A percentile compares a stretch with the other conserved stretches of the same genome.
Conservation (phyloP, 2,113 vertebrate species). For the Hystrix cristata region DNA sequence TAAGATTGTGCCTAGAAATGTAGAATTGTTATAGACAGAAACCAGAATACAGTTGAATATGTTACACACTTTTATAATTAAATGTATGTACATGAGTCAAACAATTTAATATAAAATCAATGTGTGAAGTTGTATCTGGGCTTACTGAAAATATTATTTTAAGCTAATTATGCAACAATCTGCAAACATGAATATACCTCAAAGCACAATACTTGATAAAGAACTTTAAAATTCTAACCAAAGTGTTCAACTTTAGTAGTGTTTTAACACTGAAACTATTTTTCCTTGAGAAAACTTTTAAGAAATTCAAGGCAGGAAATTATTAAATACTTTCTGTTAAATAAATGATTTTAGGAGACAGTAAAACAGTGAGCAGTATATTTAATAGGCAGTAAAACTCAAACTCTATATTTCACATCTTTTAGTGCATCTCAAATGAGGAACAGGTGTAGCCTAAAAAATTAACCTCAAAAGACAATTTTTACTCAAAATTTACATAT, state of each 20-base stretch:
- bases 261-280: conserved; percentile 42
- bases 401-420: conserved; percentile 22
- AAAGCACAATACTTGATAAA: conserved; percentile 10
- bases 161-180: conserved; percentile 46
- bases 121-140: background rate
- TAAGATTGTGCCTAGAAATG: conserved; percentile 31
- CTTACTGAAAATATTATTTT: conserved; percentile 48
- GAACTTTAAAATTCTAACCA: conserved; percentile 16
- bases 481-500: background rate
- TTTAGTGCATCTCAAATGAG: conserved; percentile 60
- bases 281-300: conserved; percentile 55
- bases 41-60: background rate
- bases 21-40: conserved; percentile 36
- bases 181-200: background rate
- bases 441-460: background rate
- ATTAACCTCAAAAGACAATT: conserved; percentile 46
- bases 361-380: conserved; percentile 6
- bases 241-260: background rate
- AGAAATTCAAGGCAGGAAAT: conserved; percentile 56
- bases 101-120: conserved; percentile 37
- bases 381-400: conserved; percentile 21
- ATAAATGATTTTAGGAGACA: conserved; percentile 47
- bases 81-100: conserved; percentile 28
- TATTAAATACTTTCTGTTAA: conserved; percentile 27
- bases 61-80: background rate